A percentile compares a stretch with the other conserved stretches of the same genome.
phyloP scores from a whole-genome alignment of 2,113 vertebrate species.

The Spea multiplicata region DNA sequence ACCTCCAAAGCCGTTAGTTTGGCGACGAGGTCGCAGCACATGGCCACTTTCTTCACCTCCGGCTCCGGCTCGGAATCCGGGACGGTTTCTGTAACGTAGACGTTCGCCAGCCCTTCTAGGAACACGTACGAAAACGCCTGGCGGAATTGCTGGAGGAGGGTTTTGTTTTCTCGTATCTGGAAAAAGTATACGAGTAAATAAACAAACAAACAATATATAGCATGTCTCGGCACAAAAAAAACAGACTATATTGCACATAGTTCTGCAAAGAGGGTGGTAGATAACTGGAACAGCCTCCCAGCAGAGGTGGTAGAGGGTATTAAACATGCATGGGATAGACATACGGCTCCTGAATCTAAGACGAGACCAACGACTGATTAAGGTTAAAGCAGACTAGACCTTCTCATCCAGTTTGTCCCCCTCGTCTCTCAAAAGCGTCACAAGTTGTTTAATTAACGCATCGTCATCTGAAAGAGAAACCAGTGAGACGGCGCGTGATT shows the following conservation, averaged over 20 bases:
- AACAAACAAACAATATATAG: too few species aligned
- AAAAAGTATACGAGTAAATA: not conserved
- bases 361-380: too few species aligned
- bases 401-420: slow-evolving; percentile 68
- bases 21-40: slow-evolving; percentile 69
- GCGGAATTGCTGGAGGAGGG: slow-evolving; percentile 44
- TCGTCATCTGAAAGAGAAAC: slow-evolving; percentile 52
- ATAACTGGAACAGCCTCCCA: too few species aligned
- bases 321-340: too few species aligned
- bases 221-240: not conserved
- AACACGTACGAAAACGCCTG: slow-evolving; percentile 60
- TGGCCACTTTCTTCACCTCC: slow-evolving; percentile 60
- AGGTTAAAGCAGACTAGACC: slow-evolving; percentile 57
- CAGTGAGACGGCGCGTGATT: not conserved
- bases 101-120: slow-evolving; percentile 59
- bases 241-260: not conserved
- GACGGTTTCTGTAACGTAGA: slow-evolving; percentile 50
- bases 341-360: too few species aligned
- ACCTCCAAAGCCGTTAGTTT: slow-evolving; percentile 66
- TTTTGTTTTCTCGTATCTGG: slow-evolving; percentile 61
- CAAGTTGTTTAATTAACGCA: slow-evolving; percentile 63
- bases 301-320: too few species aligned
- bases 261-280: too few species aligned
- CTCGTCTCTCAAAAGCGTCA: slow-evolving; percentile 65
- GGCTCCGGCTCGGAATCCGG: slow-evolving; percentile 44